Evolutionary conservation across 2,888 invertebrate species (phyloP), one percentile per base, ranked within the genome.

Genomic region (Hemithea aestivaria): DNA sequence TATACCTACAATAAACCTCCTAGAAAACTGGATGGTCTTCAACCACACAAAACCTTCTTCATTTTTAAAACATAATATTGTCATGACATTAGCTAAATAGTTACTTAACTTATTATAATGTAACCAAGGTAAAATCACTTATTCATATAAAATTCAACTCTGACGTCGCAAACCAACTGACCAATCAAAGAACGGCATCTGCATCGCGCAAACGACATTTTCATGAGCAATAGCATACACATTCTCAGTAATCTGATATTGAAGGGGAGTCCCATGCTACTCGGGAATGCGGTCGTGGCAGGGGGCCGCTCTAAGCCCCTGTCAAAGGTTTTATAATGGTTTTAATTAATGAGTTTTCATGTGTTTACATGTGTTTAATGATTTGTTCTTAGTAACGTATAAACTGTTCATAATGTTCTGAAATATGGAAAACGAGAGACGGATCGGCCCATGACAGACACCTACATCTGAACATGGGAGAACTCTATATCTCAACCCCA

Each of bases 131-230:
- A 4, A 2, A 4, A 2, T 16, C 16, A 16, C 2, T 16, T 4
- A 16, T 16, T 5, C 16, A 5, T 5, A 5, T 5, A 4, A 16
- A 16, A 16, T 4, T 21, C 9, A 29, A 43, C 34, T 40, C 9
- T 51, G 37, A 50, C 56, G 53, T 56, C 43, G 8, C 21, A 48
- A 11, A 7, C 2, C 28, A 27, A 27, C 22, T 49, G 39, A 37
- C 65, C 69, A 69, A 71, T 71, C 37, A 53, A 35, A 46, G 22
- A 27, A 33, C 47, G 8, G 39, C 31, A 44, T 43, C 73, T 79
- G 53, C 56, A 77, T 72, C 83, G 60, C 83, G 73, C 55, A 72
- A 63, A 47, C 49, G 39, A 62, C 65, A 58, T 73, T 73, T 71
- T 62, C 50, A 16, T 16, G 5, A 16, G 16, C 16, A 4, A 4